Conservation (phyloP, 2,113 vertebrate genomes). For the Cyprinodon variegatus region DNA sequence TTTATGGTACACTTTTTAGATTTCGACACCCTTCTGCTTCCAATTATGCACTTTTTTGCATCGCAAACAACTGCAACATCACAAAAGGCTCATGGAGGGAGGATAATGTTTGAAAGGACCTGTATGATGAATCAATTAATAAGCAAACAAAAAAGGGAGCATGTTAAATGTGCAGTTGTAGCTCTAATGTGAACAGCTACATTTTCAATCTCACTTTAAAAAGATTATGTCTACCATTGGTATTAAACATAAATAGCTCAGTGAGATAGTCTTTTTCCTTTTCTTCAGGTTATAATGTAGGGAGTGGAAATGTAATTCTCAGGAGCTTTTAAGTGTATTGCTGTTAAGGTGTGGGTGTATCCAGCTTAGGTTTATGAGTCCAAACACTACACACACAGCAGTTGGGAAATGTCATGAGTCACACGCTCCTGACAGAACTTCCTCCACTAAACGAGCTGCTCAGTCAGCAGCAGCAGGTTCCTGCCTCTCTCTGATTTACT, state of each 20-base stretch:
- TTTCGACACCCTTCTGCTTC: too few relatives aligned
- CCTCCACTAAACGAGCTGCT: constrained; percentile 54
- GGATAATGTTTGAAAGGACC: not conserved
- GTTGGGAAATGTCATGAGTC: constrained; percentile 52
- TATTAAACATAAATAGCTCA: not conserved
- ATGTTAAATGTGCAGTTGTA: too few relatives aligned
- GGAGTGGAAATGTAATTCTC: not conserved
- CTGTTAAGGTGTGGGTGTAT: not conserved
- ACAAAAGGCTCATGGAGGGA: not conserved
- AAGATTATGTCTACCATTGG: not conserved
- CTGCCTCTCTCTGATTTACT: constrained; percentile 36
- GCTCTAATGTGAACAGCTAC: not conserved
- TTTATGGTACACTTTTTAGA: too few relatives aligned
- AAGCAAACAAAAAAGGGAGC: too few relatives aligned
- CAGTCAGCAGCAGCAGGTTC: constrained; percentile 45
- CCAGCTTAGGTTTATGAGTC: not conserved
- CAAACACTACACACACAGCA: constrained; percentile 1
- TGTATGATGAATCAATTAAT: too few relatives aligned
- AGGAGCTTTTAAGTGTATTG: not conserved
- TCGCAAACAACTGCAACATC: not conserved
- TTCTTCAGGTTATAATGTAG: not conserved
- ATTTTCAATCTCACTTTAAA: not conserved
- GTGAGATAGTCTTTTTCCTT: not conserved
- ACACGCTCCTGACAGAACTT: constrained; percentile 52
- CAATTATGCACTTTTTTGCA: too few relatives aligned